phyloP scores from a whole-genome alignment of 2,888 invertebrate species.

The Serrognathus titanus region DNA sequence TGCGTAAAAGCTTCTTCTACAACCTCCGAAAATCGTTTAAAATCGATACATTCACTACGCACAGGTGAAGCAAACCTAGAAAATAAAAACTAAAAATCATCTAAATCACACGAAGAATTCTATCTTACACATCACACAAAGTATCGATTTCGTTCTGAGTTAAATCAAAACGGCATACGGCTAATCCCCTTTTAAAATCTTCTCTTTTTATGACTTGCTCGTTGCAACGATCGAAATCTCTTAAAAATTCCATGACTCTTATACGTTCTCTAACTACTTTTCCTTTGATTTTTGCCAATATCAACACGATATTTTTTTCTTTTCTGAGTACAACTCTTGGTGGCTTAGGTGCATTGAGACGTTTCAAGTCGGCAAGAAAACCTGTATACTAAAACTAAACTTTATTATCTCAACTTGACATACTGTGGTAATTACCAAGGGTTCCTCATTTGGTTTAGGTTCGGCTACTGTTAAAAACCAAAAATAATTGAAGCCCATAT shows the following conservation, averaged over 20 bases:
- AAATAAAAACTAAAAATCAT: not conserved
- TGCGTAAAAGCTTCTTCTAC: slow-evolving; percentile 71
- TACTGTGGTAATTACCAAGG: slow-evolving; percentile 37
- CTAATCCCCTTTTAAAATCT: slow-evolving; percentile 70
- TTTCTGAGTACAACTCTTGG: slow-evolving; percentile 39
- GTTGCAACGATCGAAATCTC: slow-evolving; percentile 62
- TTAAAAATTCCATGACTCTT: slow-evolving; percentile 63
- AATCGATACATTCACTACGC: slow-evolving; percentile 60
- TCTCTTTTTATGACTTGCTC: slow-evolving; percentile 61
- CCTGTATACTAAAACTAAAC: slow-evolving; percentile 37
- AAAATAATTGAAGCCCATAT: slow-evolving; percentile 72
- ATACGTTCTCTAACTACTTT: slow-evolving; percentile 67
- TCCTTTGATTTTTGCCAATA: slow-evolving; percentile 72
- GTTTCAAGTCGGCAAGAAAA: slow-evolving; percentile 44
- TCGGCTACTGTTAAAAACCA: slow-evolving; percentile 66
- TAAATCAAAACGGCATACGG: slow-evolving; percentile 63
- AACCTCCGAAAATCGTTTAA: slow-evolving; percentile 63
- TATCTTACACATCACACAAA: slow-evolving; percentile 65
- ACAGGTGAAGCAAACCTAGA: slow-evolving; percentile 62
- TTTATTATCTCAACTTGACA: not conserved
- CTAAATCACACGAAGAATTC: not conserved
- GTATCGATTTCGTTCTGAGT: slow-evolving; percentile 66
- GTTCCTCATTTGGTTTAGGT: slow-evolving; percentile 43
- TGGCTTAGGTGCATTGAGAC: slow-evolving; percentile 41
- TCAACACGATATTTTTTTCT: slow-evolving; percentile 65